A percentile compares a stretch with the other conserved stretches of the same genome.
Evolutionary conservation across 2,113 vertebrate species (phyloP).

Genomic region (Cephalopholis sonnerati): DNA sequence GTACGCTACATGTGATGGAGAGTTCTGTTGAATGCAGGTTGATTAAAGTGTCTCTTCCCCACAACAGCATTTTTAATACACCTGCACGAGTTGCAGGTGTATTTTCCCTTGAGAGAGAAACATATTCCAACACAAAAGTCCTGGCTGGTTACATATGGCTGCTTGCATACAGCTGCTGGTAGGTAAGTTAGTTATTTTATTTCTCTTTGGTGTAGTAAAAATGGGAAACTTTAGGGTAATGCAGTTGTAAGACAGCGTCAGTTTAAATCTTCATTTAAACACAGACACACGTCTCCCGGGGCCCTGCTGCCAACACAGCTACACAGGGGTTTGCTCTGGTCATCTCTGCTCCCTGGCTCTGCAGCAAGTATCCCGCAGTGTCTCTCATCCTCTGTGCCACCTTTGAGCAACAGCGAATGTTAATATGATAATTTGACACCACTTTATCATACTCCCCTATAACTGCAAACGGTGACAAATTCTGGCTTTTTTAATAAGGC

Average conservation of each 20-base stretch:
- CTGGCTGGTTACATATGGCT: not conserved
- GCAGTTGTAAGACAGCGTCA: not conserved
- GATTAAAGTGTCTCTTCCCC: not conserved
- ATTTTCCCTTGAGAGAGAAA: not conserved
- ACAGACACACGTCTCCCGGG: conserved; percentile 18
- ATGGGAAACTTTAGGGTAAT: not conserved
- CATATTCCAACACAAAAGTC: not conserved
- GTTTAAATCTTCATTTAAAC: conserved; percentile 15
- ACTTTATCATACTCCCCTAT: not conserved
- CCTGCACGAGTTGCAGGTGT: not conserved
- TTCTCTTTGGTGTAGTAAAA: not conserved
- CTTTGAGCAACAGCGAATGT: not conserved
- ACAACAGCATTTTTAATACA: not conserved
- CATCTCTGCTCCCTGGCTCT: conserved; percentile 25
- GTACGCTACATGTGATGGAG: not conserved
- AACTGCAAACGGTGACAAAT: not conserved
- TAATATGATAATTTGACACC: not conserved
- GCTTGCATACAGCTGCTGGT: not conserved
- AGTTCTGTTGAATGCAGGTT: not conserved
- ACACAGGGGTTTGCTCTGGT: conserved; percentile 40
- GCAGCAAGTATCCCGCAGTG: conserved; percentile 16
- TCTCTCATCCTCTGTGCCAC: conserved; percentile 1
- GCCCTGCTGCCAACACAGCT: not conserved
- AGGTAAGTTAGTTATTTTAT: not conserved
- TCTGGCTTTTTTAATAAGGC: not conserved